A percentile compares a stretch with the other conserved stretches of the same genome.
Evolutionary conservation across 2,888 invertebrate genomes (phyloP).

Genomic region (Pteria penguin): DNA sequence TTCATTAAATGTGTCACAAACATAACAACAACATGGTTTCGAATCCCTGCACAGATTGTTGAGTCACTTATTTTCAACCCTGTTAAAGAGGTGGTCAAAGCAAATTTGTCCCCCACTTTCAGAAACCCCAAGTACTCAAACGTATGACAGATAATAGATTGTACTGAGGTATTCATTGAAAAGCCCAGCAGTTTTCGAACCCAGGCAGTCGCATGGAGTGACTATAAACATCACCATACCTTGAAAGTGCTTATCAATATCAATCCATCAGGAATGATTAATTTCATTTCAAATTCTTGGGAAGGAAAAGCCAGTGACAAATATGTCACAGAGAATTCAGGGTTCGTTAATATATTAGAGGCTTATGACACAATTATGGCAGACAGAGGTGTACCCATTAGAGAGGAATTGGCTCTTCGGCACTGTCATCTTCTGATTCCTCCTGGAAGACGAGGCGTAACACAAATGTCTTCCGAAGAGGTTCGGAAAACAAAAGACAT

Average conservation of each 20-base stretch:
- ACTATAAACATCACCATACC: slow-evolving; percentile 20
- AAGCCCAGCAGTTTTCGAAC: slow-evolving; percentile 1
- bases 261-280: slow-evolving; percentile 15
- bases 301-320: no score
- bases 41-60: not conserved
- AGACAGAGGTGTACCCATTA: slow-evolving; percentile 6
- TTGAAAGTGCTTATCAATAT: slow-evolving; percentile 14
- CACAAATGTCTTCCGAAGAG: slow-evolving; percentile 1
- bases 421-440: not conserved
- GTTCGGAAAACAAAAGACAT: not conserved
- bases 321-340: no score
- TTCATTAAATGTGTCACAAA: not conserved
- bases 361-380: slow-evolving; percentile 12
- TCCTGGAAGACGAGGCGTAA: slow-evolving; percentile 6
- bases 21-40: slow-evolving; percentile 4
- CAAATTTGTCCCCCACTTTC: slow-evolving; percentile 5
- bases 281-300: no score
- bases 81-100: not conserved
- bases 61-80: slow-evolving; percentile 3
- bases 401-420: slow-evolving; percentile 4
- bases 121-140: not conserved
- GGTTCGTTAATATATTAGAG: slow-evolving; percentile 2
- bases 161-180: not conserved
- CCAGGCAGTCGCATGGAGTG: slow-evolving; percentile 1
- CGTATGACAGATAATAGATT: slow-evolving; percentile 11